Percentiles rank a stretch among this genome's conserved stretches.
phyloP scores from a whole-genome alignment of 2,113 vertebrate genomes.

The Scomber scombrus region DNA sequence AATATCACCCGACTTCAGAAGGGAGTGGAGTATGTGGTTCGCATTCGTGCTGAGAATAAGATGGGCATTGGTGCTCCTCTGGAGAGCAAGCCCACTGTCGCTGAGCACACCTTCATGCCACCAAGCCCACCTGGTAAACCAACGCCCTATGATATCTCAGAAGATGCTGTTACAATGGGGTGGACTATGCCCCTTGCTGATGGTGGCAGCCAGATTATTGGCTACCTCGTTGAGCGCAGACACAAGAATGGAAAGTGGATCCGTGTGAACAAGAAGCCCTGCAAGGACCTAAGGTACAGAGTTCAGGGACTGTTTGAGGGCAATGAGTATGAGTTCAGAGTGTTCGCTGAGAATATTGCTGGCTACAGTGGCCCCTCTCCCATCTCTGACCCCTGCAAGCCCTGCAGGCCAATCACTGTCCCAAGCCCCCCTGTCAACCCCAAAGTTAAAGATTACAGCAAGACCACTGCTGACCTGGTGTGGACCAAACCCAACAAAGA shows the following conservation, averaged over 20 bases:
- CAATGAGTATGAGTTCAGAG: conserved; percentile 96
- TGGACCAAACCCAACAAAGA: conserved; percentile 97
- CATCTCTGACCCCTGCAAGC: conserved; percentile 93
- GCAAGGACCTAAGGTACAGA: conserved; percentile 92
- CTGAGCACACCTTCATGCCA: conserved; percentile 93
- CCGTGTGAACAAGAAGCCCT: conserved; percentile 95
- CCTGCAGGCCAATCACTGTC: conserved; percentile 92
- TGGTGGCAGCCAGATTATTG: conserved; percentile 95
- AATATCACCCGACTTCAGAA: conserved; percentile 94
- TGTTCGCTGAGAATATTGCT: conserved; percentile 97
- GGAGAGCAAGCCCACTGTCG: conserved; percentile 94
- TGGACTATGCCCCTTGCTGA: conserved; percentile 96
- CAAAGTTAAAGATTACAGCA: conserved; percentile 96
- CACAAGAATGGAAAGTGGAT: conserved; percentile 98
- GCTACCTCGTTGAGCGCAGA: conserved; percentile 95
- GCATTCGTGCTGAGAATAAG: conserved; percentile 96
- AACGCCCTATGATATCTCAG: conserved; percentile 89
- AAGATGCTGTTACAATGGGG: conserved; percentile 92
- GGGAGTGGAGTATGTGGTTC: conserved; percentile 94
- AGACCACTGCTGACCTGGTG: conserved; percentile 92
- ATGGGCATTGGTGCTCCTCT: conserved; percentile 95
- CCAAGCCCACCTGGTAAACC: conserved; percentile 96
- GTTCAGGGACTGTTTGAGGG: conserved; percentile 96
- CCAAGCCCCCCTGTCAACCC: conserved; percentile 97
- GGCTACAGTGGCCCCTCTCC: conserved; percentile 96